These are phyloP conservation scores for Helobdella robusta DNA, from an alignment of 2,888 invertebrate genomes.

Conservation along the genomic window DNA sequence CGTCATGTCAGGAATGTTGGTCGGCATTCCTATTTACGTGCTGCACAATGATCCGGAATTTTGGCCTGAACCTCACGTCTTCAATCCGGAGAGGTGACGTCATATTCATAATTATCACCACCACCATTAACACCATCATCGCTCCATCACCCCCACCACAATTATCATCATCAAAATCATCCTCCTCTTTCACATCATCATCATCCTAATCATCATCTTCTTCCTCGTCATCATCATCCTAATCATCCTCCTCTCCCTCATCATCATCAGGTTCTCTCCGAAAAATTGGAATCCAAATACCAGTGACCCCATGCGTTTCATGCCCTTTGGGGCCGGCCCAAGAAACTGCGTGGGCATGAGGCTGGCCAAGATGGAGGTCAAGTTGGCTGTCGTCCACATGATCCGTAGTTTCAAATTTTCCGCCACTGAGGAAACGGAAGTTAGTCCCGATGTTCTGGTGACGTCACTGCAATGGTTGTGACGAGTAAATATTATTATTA, in stretches of 20 bases:
- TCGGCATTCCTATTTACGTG: slow-evolving; percentile 31
- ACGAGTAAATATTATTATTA: no score
- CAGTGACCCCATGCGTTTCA: slow-evolving; percentile 24
- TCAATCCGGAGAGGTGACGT: slow-evolving; percentile 31
- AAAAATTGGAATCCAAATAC: neutral
- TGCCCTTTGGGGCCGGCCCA: slow-evolving; percentile 33
- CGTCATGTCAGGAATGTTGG: slow-evolving; percentile 26
- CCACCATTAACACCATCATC: no score
- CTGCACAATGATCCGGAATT: slow-evolving; percentile 30
- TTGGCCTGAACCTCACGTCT: slow-evolving; percentile 32
- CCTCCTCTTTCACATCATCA: neutral
- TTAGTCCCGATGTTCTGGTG: no score
- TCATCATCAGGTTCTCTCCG: no score
- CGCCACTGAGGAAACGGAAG: slow-evolving; percentile 22
- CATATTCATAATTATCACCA: neutral
- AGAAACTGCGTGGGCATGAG: slow-evolving; percentile 30
- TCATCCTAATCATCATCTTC: no score
- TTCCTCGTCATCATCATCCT: no score
- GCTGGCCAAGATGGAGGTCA: slow-evolving; percentile 31
- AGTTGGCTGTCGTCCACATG: slow-evolving; percentile 28
- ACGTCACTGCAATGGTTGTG: no score
- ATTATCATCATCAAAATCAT: slow-evolving; percentile 10
- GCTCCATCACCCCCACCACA: no score
- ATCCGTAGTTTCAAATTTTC: slow-evolving; percentile 27
- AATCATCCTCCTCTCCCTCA: no score